A percentile compares a stretch with the other conserved stretches of the same genome.
Evolutionary conservation across 2,797 vertebrate species (phyloP).

Genomic region (Aselliscus stoliczkanus): DNA sequence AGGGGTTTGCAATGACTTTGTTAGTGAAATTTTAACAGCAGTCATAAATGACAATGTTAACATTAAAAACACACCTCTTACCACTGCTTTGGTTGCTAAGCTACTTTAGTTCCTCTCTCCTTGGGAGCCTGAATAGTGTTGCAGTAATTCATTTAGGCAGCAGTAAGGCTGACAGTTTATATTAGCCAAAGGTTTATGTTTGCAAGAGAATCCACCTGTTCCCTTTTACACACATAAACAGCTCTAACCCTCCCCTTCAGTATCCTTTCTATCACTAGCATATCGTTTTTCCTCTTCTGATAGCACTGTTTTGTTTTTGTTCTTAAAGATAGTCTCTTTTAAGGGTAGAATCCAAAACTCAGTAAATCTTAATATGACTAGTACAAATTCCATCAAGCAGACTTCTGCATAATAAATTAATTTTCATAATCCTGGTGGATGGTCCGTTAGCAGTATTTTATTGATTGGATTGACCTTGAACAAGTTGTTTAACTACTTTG

Average conservation of each 20-base stretch:
- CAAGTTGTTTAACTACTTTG: neutral
- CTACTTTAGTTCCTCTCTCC: neutral
- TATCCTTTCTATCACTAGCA: neutral
- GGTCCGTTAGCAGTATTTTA: neutral
- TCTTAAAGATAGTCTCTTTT: neutral
- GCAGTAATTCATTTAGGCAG: neutral
- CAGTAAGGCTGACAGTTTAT: neutral
- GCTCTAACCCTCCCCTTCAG: neutral
- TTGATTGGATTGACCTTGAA: neutral
- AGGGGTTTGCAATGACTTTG: neutral
- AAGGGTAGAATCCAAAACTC: neutral
- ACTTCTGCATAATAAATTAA: neutral
- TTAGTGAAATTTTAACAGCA: neutral
- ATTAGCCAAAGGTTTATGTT: neutral
- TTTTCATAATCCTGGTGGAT: neutral
- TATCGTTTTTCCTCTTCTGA: neutral
- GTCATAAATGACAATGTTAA: neutral
- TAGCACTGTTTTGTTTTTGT: neutral
- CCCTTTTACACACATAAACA: neutral
- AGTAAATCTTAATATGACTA: neutral
- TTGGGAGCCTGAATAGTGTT: neutral
- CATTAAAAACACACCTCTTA: neutral
- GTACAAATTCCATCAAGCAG: slow-evolving; percentile 11
- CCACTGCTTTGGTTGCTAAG: neutral
- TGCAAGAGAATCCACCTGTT: neutral